Percentiles rank a stretch among this genome's conserved stretches.
These are phyloP conservation scores for Microtus montanus DNA, from an alignment of 2,113 vertebrate species.

Conservation along the genomic window DNA sequence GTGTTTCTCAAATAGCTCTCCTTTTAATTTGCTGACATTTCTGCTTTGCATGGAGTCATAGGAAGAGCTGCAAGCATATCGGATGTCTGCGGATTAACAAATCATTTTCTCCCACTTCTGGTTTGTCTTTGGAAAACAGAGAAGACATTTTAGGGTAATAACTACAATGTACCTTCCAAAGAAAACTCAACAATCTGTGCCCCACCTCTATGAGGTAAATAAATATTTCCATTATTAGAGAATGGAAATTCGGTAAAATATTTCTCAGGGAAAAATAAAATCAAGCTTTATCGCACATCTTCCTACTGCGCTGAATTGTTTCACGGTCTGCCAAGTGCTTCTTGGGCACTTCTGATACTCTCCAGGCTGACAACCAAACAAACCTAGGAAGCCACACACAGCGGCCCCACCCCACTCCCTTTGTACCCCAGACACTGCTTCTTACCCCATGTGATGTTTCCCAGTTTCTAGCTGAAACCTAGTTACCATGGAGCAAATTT, in stretches of 20 bases:
- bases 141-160: neutral
- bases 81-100: neutral
- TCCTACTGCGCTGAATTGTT: neutral
- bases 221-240: slow-evolving; percentile 42
- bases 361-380: neutral
- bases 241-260: slow-evolving; percentile 32
- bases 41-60: neutral
- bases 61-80: neutral
- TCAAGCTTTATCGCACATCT: neutral
- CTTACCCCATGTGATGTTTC: neutral
- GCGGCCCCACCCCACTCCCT: accelerated
- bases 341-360: neutral
- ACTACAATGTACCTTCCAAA: neutral
- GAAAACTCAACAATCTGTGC: neutral
- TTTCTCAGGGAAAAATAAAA: slow-evolving; percentile 38
- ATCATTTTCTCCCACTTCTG: neutral
- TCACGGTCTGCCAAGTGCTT: neutral
- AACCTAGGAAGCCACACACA: neutral
- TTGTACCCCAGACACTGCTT: neutral
- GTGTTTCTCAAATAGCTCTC: neutral
- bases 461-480: neutral
- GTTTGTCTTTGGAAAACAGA: neutral
- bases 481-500: slow-evolving; percentile 48
- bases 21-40: slow-evolving; percentile 26
- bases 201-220: neutral